Conservation (phyloP, 2,888 invertebrate genomes). For the Aphodius sticticus region DNA sequence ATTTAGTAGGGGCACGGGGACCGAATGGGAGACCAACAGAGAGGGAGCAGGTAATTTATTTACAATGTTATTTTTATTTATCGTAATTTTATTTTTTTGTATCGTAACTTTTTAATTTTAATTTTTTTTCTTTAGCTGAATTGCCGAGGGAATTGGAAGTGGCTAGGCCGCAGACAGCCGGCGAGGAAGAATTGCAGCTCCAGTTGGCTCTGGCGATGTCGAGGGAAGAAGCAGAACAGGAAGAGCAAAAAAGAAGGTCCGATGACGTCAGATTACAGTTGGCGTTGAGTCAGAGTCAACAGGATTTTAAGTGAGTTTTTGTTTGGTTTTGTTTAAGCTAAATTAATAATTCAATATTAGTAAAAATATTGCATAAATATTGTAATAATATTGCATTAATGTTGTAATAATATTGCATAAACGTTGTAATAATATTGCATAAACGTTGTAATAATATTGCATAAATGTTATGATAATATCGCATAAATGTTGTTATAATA, state of each 20-base stretch:
- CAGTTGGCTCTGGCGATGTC: slow-evolving; percentile 99
- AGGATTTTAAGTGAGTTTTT: slow-evolving; percentile 79
- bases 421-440: too few species aligned
- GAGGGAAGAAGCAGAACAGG: slow-evolving; percentile 97
- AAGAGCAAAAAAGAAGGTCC: slow-evolving; percentile 90
- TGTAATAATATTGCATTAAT: too few species aligned
- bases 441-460: too few species aligned
- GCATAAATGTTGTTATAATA: too few species aligned
- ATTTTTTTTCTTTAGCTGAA: slow-evolving; percentile 46
- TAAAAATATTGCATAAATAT: slow-evolving; percentile 9
- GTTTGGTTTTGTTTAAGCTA: slow-evolving; percentile 21
- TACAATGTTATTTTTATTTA: neutral
- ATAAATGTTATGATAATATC: too few species aligned
- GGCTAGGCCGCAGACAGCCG: slow-evolving; percentile 94
- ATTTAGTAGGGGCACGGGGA: slow-evolving; percentile 53
- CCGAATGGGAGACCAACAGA: slow-evolving; percentile 50
- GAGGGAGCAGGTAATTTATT: slow-evolving; percentile 46
- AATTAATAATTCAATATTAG: too few species aligned
- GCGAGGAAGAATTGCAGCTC: slow-evolving; percentile 97
- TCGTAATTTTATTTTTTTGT: neutral
- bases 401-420: too few species aligned
- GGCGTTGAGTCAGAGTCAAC: slow-evolving; percentile 91
- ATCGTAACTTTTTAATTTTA: neutral
- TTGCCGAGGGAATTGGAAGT: slow-evolving; percentile 80
- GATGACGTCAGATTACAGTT: slow-evolving; percentile 97